phyloP scores from a whole-genome alignment of 2,113 vertebrate genomes.

The Rallus limicola region DNA sequence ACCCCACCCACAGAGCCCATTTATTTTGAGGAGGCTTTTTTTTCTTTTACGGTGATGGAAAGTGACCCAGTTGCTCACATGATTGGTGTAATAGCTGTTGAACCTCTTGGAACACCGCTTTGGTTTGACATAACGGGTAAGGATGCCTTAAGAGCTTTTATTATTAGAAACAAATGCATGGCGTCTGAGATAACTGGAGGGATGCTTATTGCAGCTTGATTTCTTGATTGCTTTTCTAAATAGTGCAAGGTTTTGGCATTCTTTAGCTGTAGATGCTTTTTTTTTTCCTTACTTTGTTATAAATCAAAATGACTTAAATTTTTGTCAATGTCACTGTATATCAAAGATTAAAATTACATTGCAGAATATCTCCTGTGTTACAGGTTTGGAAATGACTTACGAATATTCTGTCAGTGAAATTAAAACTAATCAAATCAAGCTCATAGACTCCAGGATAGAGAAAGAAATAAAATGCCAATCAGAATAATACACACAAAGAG shows the following conservation, averaged over 20 bases:
- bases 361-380: not conserved
- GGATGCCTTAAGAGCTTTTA: not conserved
- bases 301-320: not conserved
- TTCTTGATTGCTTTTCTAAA: not conserved
- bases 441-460: not conserved
- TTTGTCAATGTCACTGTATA: not conserved
- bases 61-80: conserved; percentile 97
- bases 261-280: not conserved
- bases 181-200: not conserved
- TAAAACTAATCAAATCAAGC: not conserved
- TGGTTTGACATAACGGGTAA: conserved; percentile 99
- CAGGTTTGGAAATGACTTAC: not conserved
- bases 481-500: not conserved
- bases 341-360: not conserved
- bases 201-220: not conserved
- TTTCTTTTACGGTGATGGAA: conserved; percentile 95
- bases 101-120: conserved; percentile 83
- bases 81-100: conserved; percentile 92
- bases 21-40: conserved; percentile 90
- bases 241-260: not conserved
- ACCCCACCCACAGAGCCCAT: conserved; percentile 76
- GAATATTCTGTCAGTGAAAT: not conserved
- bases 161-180: conserved; percentile 36
- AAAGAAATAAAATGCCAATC: not conserved
- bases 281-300: not conserved